A percentile compares a stretch with the other conserved stretches of the same genome.
These are phyloP conservation scores for Agapostemon virescens DNA, from an alignment of 2,888 invertebrate genomes.

Conservation along the genomic window DNA sequence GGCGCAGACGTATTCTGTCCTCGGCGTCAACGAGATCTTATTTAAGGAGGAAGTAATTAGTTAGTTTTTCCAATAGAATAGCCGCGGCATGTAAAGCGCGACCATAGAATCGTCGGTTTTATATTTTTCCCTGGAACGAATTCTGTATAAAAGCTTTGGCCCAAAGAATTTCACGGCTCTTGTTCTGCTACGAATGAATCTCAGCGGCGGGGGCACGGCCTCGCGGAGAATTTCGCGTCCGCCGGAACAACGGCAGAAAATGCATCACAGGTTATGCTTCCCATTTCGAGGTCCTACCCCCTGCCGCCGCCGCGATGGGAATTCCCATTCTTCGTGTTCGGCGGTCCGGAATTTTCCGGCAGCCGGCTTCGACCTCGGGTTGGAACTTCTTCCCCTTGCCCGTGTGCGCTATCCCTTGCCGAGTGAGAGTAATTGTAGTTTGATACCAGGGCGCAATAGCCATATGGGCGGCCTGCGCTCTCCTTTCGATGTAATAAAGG, in stretches of 20 bases:
- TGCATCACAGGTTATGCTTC: constrained; percentile 67
- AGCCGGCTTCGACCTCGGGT: constrained; percentile 56
- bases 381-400: constrained; percentile 44
- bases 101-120: constrained; percentile 35
- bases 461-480: constrained; percentile 41
- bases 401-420: constrained; percentile 29
- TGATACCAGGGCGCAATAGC: constrained; percentile 60
- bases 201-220: constrained; percentile 42
- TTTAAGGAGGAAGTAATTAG: constrained; percentile 41
- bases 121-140: constrained; percentile 40
- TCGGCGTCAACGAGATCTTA: constrained; percentile 17
- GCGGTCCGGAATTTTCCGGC: constrained; percentile 69
- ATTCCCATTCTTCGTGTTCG: constrained; percentile 68
- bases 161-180: constrained; percentile 58
- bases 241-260: constrained; percentile 64
- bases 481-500: constrained; percentile 56
- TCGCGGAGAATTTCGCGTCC: constrained; percentile 58
- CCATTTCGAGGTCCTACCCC: constrained; percentile 62
- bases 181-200: constrained; percentile 56
- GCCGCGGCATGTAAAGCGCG: constrained; percentile 6
- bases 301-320: constrained; percentile 62
- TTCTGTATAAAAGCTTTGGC: constrained; percentile 43
- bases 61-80: constrained; percentile 38
- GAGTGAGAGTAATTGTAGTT: constrained; percentile 66
- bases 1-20: constrained; percentile 13